phyloP scores from a whole-genome alignment of 1,140 invertebrate genomes.

The Teleopsis dalmanni region DNA sequence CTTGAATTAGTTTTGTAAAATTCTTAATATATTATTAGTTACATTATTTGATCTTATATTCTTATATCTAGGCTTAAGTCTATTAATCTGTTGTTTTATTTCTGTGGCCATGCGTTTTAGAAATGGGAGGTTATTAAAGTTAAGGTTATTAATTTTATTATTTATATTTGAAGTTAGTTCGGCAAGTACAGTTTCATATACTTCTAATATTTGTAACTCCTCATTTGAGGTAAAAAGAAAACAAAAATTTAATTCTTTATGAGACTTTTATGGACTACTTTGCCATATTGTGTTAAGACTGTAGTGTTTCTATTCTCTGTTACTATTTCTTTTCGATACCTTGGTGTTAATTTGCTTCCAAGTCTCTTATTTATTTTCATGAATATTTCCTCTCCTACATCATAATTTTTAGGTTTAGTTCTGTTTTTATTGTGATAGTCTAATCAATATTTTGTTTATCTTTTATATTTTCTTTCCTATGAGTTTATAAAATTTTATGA shows the following conservation, averaged over 20 bases:
- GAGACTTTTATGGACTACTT: conserved; percentile 3
- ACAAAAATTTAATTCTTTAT: conserved; percentile 4
- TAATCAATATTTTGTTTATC: conserved; percentile 7
- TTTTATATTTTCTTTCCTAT: conserved; percentile 1
- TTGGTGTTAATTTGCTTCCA: conserved; percentile 3
- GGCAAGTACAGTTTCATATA: too few relatives aligned
- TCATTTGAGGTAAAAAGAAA: conserved; percentile 1
- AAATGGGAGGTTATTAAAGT: too few relatives aligned
- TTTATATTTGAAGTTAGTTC: too few relatives aligned
- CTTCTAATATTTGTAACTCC: too few relatives aligned
- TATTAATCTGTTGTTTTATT: too few relatives aligned
- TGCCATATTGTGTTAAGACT: neutral
- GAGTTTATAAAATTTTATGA: neutral
- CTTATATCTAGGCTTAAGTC: too few relatives aligned
- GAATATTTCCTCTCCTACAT: conserved; percentile 2
- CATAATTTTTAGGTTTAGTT: neutral
- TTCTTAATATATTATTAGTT: too few relatives aligned
- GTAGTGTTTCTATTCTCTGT: conserved; percentile 3
- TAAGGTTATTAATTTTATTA: too few relatives aligned
- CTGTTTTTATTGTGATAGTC: neutral
- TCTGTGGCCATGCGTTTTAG: too few relatives aligned
- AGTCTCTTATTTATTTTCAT: conserved; percentile 6
- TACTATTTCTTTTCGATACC: conserved; percentile 9
- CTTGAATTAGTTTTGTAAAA: too few relatives aligned
- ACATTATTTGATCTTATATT: too few relatives aligned